These are phyloP conservation scores for Genyomyrus donnyi DNA, from an alignment of 2,113 vertebrate species.

Conservation along the genomic window DNA sequence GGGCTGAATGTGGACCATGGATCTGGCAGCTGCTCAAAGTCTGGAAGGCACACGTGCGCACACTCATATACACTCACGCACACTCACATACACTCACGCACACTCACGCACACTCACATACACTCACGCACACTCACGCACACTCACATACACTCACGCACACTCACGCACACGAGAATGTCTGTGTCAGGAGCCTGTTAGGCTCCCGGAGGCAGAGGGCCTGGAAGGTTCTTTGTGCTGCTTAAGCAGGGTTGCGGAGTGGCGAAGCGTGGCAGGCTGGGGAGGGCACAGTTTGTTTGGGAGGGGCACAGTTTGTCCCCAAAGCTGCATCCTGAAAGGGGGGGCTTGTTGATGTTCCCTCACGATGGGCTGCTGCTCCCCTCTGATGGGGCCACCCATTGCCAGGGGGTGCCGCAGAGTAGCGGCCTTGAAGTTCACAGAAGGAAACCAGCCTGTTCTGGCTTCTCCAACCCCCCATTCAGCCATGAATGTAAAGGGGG, in stretches of 20 bases:
- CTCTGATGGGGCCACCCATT: constrained; percentile 47
- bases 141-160: no score
- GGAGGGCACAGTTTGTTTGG: constrained; percentile 34
- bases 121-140: no score
- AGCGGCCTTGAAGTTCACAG: constrained; percentile 42
- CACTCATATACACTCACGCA: not conserved
- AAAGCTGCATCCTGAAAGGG: constrained; percentile 47
- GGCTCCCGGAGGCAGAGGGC: not conserved
- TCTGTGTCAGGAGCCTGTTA: not conserved
- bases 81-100: no score
- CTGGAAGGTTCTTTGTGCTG: not conserved
- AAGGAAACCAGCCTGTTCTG: constrained; percentile 36
- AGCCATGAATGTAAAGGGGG: not conserved
- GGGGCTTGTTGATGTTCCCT: constrained; percentile 41
- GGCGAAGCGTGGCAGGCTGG: not conserved
- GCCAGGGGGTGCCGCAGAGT: constrained; percentile 31
- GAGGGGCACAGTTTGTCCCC: constrained; percentile 39
- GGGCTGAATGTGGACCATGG: not conserved
- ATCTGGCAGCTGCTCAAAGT: not conserved
- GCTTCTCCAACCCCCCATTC: not conserved
- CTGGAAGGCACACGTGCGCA: not conserved
- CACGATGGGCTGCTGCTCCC: constrained; percentile 45
- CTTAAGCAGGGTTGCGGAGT: not conserved
- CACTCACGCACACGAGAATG: not conserved
- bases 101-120: no score